A percentile compares a stretch with the other conserved stretches of the same genome.
Evolutionary conservation across 2,888 invertebrate genomes (phyloP).

Genomic region (Branchellion lobata): DNA sequence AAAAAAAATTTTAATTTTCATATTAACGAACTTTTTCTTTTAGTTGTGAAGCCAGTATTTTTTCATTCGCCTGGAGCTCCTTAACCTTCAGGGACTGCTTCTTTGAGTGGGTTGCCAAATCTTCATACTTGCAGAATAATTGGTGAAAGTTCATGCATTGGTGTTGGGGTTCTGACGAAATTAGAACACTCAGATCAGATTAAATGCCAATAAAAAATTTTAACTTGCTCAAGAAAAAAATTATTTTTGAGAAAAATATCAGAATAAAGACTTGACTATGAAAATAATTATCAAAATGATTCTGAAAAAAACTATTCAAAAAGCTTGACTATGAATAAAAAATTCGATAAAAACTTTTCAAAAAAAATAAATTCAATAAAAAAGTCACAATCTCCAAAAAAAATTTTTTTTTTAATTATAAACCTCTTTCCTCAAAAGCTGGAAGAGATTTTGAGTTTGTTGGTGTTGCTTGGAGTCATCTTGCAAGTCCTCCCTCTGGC

Average conservation of each 20-base stretch:
- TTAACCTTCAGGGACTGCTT: background rate
- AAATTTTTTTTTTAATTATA: background rate
- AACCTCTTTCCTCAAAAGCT: conserved; percentile 7
- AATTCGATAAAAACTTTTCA: no score
- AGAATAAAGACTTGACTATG: no score
- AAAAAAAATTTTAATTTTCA: no score
- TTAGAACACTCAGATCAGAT: no score
- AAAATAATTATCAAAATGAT: no score
- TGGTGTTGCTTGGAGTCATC: background rate
- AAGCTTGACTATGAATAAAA: no score
- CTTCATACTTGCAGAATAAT: no score
- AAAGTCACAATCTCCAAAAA: background rate
- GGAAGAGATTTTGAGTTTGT: background rate
- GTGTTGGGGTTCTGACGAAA: no score
- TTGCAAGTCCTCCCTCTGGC: background rate
- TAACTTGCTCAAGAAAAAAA: no score
- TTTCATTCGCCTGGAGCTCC: background rate
- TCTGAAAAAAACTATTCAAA: no score
- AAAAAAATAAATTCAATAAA: background rate
- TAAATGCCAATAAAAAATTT: background rate
- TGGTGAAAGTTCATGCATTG: no score
- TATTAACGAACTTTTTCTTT: background rate
- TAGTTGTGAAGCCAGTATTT: background rate
- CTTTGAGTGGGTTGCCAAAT: background rate
- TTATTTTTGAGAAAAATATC: no score